phyloP scores from a whole-genome alignment of 2,113 vertebrate species.

The Pyxicephalus adspersus region DNA sequence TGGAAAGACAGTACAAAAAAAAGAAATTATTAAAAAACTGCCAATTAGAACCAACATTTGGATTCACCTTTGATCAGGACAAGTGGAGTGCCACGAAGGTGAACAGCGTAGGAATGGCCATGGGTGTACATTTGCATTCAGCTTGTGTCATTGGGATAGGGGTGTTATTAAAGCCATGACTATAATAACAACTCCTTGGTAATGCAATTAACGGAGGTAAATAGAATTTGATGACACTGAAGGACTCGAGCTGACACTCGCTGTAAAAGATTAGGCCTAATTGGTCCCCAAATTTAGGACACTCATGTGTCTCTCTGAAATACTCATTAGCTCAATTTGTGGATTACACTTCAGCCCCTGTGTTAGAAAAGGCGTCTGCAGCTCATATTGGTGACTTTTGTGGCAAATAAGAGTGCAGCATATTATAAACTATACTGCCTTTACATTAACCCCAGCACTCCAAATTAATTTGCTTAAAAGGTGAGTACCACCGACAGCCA shows the following conservation, averaged over 20 bases:
- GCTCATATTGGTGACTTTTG: background rate
- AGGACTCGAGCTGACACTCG: background rate
- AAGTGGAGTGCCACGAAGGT: background rate
- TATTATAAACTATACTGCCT: too few species aligned
- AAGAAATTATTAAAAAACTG: slow-evolving; percentile 2
- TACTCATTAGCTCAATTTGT: slow-evolving; percentile 4
- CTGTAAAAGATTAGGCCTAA: background rate
- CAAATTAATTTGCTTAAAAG: too few species aligned
- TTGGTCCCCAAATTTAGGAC: background rate
- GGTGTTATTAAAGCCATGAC: background rate
- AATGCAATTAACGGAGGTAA: slow-evolving; percentile 30
- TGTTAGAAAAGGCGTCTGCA: background rate
- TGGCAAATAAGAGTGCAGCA: too few species aligned
- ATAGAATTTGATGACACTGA: background rate
- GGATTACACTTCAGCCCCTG: background rate
- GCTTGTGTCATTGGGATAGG: background rate
- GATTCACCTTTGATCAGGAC: slow-evolving; percentile 49
- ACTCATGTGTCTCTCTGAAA: background rate
- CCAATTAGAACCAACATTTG: slow-evolving; percentile 40
- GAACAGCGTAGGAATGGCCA: background rate
- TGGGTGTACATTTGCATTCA: slow-evolving; percentile 9
- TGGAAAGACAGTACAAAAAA: slow-evolving; percentile 43
- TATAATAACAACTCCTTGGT: background rate
- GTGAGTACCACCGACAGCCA: too few species aligned
- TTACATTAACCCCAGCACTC: too few species aligned